These are phyloP conservation scores for Tipula helvola DNA, from an alignment of 2,888 invertebrate species.

Conservation along the genomic window DNA sequence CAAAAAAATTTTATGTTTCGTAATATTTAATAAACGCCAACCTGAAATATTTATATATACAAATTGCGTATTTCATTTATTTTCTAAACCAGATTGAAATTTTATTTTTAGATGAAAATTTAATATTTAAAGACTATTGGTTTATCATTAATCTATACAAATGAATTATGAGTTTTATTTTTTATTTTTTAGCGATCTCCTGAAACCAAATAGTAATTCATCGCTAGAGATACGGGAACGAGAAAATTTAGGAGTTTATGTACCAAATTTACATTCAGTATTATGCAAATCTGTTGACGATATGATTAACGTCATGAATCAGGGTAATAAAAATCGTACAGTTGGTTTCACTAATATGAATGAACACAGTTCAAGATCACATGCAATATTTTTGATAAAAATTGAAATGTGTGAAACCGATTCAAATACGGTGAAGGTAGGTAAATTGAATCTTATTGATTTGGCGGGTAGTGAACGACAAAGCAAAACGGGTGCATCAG, in stretches of 20 bases:
- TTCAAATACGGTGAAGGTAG: constrained; percentile 52
- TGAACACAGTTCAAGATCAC: constrained; percentile 93
- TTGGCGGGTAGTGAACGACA: constrained; percentile 97
- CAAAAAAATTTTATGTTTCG: neutral
- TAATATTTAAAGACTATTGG: neutral
- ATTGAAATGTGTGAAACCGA: constrained; percentile 82
- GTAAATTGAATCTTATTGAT: constrained; percentile 94
- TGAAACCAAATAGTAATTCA: constrained; percentile 44
- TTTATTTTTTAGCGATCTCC: constrained; percentile 39
- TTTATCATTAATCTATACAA: neutral
- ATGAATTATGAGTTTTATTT: neutral
- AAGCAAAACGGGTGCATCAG: constrained; percentile 90
- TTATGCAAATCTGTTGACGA: constrained; percentile 90
- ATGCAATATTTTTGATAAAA: constrained; percentile 97
- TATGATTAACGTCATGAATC: constrained; percentile 86
- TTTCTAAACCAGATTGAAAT: neutral
- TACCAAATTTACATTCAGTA: constrained; percentile 87
- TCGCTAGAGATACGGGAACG: constrained; percentile 50
- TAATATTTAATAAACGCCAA: neutral
- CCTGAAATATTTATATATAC: neutral
- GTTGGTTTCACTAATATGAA: constrained; percentile 97
- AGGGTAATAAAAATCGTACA: constrained; percentile 89
- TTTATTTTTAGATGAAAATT: neutral
- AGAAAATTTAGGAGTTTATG: constrained; percentile 73
- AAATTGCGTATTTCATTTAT: neutral